Conservation (phyloP, 2,797 vertebrate species). For the Cuniculus paca region DNA sequence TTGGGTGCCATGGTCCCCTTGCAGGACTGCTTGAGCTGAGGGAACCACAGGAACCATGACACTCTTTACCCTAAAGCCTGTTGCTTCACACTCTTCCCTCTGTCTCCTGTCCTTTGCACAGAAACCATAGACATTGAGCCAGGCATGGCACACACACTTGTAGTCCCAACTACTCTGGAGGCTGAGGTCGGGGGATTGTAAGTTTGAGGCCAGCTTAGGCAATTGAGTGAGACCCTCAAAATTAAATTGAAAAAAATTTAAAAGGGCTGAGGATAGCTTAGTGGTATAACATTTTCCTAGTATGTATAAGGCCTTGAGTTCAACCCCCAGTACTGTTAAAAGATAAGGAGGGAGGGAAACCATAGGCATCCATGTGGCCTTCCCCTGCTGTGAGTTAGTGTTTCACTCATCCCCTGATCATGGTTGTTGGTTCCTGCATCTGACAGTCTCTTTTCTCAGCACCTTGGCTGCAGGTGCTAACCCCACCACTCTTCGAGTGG, state of each 20-base stretch:
- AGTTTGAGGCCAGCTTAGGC: neutral
- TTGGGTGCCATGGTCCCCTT: fast-evolving
- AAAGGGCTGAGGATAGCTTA: neutral
- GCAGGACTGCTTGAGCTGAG: neutral
- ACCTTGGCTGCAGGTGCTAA: neutral
- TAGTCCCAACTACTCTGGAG: neutral
- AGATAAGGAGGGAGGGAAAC: neutral
- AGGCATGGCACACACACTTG: neutral
- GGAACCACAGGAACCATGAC: fast-evolving
- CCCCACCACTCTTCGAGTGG: no score
- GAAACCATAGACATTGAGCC: neutral
- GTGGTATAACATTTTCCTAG: neutral
- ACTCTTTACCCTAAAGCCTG: neutral
- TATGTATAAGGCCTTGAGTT: neutral
- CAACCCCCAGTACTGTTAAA: neutral
- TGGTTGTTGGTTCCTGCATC: neutral
- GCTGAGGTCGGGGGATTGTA: neutral
- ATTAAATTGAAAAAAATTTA: neutral
- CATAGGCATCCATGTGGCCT: neutral
- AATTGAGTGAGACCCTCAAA: neutral
- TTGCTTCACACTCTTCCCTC: neutral
- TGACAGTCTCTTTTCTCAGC: neutral
- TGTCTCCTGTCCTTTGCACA: neutral
- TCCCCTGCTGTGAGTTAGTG: neutral
- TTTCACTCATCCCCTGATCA: neutral